Evolutionary conservation across 2,888 invertebrate genomes (phyloP), one percentile per base, ranked within the genome.

Genomic region (Cheilosia variabilis): DNA sequence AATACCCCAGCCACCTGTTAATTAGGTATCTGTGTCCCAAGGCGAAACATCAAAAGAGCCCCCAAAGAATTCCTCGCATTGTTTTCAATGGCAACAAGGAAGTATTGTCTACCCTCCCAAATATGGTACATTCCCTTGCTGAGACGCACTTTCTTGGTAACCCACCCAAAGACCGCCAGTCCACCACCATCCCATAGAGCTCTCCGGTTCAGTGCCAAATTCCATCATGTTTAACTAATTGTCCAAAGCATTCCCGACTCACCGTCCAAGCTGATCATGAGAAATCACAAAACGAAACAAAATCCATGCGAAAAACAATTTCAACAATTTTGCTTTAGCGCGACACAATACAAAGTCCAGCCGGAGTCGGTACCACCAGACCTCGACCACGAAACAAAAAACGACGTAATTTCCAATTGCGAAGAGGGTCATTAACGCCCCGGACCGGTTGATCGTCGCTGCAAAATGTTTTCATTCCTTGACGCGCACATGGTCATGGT

Each of bases 371-470:
- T 31, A 31, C 31, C 9, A 31, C 31, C 50, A 34, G 41, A 27
- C 43, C 10, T 41, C 52, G 76, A 55, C 60, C 53, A 73, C 41
- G 27, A 27, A 65, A 19, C 15, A 55, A 45, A 66, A 63, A 57
- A 19, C 10, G 10, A 34, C 17, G 43, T 58, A 63, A 71, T 55
- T 71, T 77, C 62, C 72, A 83, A 78, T 80, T 73, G 53, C 19
- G 55, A 62, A 83, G 72, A 83, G 37, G 82, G 69, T 83, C 82
- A 83, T 83, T 83, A 83, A 78, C 78, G 78, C 82, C 77, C 72
- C 53, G 47, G 58, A 77, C 82, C 66, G 72, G 66, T 83, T 62
- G 52, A 65, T 60, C 41, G 55, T 60, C 22, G 47, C 10, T 34
- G 17, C 58, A 58, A 58, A 73, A 58, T 66, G 31, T 52, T 50